These are phyloP conservation scores for Ranitomeya variabilis DNA, from an alignment of 2,113 vertebrate species.

Conservation along the genomic window DNA sequence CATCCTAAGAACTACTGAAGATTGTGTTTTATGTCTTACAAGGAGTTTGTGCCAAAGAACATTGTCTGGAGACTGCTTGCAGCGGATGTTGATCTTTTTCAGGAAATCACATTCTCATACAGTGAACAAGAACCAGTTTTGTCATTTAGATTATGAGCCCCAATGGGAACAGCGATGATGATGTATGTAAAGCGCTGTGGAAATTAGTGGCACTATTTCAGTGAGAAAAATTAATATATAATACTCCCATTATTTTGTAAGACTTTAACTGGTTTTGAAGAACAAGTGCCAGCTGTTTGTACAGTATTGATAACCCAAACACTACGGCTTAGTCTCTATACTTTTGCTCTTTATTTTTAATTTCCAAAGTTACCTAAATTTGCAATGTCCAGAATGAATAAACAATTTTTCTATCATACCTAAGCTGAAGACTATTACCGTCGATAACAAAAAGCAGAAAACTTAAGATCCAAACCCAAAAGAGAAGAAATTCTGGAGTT, in stretches of 20 bases:
- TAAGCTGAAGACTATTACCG: not conserved
- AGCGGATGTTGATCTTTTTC: slow-evolving; percentile 18
- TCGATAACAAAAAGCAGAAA: too few relatives aligned
- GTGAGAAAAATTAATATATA: too few relatives aligned
- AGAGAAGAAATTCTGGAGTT: not conserved
- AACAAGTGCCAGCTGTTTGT: not conserved
- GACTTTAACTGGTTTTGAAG: not conserved
- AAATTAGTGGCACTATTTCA: too few relatives aligned
- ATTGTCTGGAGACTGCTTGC: not conserved
- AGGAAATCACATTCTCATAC: not conserved
- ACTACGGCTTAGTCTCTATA: not conserved
- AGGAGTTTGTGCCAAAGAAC: slow-evolving; percentile 18
- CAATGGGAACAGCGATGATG: too few relatives aligned
- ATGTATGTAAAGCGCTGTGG: too few relatives aligned
- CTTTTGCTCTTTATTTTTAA: not conserved
- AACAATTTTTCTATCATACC: not conserved
- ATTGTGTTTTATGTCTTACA: not conserved
- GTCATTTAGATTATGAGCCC: too few relatives aligned
- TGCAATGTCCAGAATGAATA: not conserved
- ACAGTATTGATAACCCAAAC: not conserved
- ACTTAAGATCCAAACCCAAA: not conserved
- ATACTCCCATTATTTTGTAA: not conserved
- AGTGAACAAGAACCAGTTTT: not conserved
- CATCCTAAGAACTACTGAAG: slow-evolving; percentile 24
- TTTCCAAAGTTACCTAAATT: not conserved